Percentiles rank a stretch among this genome's conserved stretches.
phyloP scores from a whole-genome alignment of 1,140 invertebrate species.

The Adelges cooleyi region DNA sequence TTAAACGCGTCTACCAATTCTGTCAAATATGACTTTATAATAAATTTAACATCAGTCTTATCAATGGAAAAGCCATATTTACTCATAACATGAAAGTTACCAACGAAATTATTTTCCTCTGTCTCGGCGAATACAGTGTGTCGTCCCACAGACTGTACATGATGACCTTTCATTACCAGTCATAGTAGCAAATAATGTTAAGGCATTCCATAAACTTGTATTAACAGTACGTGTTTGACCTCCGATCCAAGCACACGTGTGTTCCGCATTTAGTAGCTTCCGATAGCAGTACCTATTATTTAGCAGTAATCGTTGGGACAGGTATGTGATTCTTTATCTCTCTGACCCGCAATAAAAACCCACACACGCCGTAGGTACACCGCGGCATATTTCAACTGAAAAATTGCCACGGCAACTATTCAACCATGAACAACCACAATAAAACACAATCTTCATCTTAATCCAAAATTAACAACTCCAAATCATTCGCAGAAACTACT shows the following conservation, averaged over 20 bases:
- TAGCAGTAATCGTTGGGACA: neutral
- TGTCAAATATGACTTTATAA: neutral
- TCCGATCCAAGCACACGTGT: too few species aligned
- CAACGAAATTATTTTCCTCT: neutral
- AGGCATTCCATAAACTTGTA: too few species aligned
- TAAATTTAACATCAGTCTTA: neutral
- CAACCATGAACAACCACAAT: neutral
- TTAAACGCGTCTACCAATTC: too few species aligned
- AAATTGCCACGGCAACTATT: neutral
- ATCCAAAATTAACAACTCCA: too few species aligned
- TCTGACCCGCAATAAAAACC: neutral
- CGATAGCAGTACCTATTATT: neutral
- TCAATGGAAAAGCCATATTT: constrained; percentile 2
- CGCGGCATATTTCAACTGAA: neutral
- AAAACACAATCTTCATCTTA: too few species aligned
- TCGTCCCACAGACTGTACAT: neutral
- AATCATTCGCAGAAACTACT: neutral
- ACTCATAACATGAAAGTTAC: constrained; percentile 6
- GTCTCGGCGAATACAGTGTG: neutral
- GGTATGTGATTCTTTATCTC: neutral
- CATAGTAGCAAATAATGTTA: too few species aligned
- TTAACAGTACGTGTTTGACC: too few species aligned
- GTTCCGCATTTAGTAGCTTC: neutral
- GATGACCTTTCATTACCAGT: too few species aligned
- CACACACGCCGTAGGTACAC: too few species aligned